phyloP scores from a whole-genome alignment of 1,140 invertebrate species.

The Papilio helenus region DNA sequence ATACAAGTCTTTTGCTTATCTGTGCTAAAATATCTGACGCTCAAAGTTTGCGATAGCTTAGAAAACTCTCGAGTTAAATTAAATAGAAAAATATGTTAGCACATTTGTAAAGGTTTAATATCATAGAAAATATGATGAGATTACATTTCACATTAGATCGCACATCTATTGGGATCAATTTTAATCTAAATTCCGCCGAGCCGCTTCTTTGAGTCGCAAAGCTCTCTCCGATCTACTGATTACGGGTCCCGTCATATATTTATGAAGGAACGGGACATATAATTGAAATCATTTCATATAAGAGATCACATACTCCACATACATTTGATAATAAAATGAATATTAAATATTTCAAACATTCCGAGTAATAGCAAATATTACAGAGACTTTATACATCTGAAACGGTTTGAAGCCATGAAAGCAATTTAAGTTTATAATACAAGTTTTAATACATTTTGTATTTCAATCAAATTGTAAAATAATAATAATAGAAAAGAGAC shows the following conservation, averaged over 20 bases:
- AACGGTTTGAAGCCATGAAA: background rate
- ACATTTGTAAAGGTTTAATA: constrained; percentile 7
- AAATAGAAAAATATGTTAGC: background rate
- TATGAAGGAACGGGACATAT: constrained; percentile 19
- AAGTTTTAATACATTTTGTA: too few relatives aligned
- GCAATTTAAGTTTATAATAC: too few relatives aligned
- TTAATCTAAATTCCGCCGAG: constrained; percentile 77
- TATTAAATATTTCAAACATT: constrained; percentile 19
- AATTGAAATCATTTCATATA: constrained; percentile 34
- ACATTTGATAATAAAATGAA: constrained; percentile 17
- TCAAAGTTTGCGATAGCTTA: background rate
- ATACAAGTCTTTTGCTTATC: background rate
- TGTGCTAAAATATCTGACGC: background rate
- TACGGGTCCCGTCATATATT: constrained; percentile 40
- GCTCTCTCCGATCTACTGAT: constrained; percentile 57
- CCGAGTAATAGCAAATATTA: background rate
- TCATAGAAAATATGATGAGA: constrained; percentile 57
- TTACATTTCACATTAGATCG: constrained; percentile 67
- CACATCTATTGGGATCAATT: constrained; percentile 70
- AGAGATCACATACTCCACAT: background rate
- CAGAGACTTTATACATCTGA: background rate
- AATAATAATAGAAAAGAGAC: too few relatives aligned
- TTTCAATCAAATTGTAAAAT: too few relatives aligned
- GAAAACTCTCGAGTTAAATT: background rate
- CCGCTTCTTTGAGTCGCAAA: constrained; percentile 64